These are phyloP conservation scores for Metopia argyrocephala DNA, from an alignment of 2,888 invertebrate species.

Conservation along the genomic window DNA sequence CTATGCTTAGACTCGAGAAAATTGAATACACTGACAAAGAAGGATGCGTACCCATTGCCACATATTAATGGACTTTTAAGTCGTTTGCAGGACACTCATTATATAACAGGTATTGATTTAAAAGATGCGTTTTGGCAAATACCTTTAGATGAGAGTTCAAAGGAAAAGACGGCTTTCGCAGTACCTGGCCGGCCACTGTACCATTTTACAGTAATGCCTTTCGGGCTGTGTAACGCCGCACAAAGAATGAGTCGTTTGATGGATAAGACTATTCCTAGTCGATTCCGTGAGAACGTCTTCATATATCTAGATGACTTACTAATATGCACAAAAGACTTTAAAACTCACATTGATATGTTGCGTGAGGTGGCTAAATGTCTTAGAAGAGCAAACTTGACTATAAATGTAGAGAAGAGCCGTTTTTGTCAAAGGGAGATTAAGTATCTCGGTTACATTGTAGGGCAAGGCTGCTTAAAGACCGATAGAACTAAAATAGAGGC, in stretches of 20 bases:
- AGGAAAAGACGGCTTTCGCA: slow-evolving; percentile 6
- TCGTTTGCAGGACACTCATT: slow-evolving; percentile 18
- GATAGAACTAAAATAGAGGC: slow-evolving; percentile 20
- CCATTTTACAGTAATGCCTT: neutral
- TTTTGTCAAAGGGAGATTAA: slow-evolving; percentile 24
- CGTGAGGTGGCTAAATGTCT: slow-evolving; percentile 15
- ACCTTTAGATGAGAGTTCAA: slow-evolving; percentile 13
- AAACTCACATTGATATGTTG: slow-evolving; percentile 25
- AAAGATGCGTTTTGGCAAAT: slow-evolving; percentile 19
- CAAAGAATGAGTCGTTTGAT: neutral
- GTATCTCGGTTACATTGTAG: slow-evolving; percentile 40
- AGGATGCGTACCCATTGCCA: slow-evolving; percentile 14
- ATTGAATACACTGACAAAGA: slow-evolving; percentile 13
- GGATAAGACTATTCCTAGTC: neutral
- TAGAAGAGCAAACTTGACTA: slow-evolving; percentile 2
- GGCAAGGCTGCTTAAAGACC: slow-evolving; percentile 22
- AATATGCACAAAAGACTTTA: slow-evolving; percentile 24
- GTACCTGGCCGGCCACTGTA: neutral
- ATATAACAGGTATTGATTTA: slow-evolving; percentile 18
- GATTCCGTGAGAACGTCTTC: neutral
- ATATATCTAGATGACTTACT: slow-evolving; percentile 14
- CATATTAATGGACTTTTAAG: slow-evolving; percentile 17
- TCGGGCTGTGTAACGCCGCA: neutral
- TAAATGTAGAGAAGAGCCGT: slow-evolving; percentile 26
- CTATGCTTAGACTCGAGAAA: slow-evolving; percentile 14